These are phyloP conservation scores for Phyllotis vaccarum DNA, from an alignment of 2,797 vertebrate genomes.

Conservation along the genomic window DNA sequence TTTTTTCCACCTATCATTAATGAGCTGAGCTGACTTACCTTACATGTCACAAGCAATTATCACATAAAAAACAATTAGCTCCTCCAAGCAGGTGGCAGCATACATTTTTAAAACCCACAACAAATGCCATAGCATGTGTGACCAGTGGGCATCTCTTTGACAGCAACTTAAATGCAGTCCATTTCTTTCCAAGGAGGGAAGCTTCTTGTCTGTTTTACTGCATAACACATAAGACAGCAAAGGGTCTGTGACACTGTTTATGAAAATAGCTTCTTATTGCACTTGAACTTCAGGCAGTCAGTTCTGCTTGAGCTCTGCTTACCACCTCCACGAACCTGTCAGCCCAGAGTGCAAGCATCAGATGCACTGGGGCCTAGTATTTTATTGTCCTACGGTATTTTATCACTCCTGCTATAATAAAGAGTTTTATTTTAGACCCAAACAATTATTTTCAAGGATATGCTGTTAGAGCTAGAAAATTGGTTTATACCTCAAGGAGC, in stretches of 20 bases:
- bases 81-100: conserved; percentile 28
- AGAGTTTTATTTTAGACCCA: conserved; percentile 79
- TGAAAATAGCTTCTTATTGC: conserved; percentile 78
- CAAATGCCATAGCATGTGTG: conserved; percentile 43
- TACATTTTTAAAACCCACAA: conserved; percentile 68
- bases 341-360: conserved; percentile 68
- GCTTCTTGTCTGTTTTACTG: not conserved
- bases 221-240: conserved; percentile 36
- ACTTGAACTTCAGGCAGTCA: conserved; percentile 74
- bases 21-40: conserved; percentile 20
- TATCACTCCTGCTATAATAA: conserved; percentile 58
- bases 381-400: conserved; percentile 75
- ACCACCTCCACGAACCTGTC: conserved; percentile 73
- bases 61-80: conserved; percentile 44
- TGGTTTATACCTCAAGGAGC: conserved; percentile 64
- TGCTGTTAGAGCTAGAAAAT: conserved; percentile 71
- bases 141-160: conserved; percentile 65
- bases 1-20: conserved; percentile 46
- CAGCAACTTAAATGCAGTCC: conserved; percentile 66
- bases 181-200: conserved; percentile 34
- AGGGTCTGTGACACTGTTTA: conserved; percentile 70
- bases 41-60: not conserved
- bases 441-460: conserved; percentile 77
- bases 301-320: conserved; percentile 57
- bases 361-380: conserved; percentile 68